phyloP scores from a whole-genome alignment of 2,113 vertebrate genomes.

The Varanus komodoensis region DNA sequence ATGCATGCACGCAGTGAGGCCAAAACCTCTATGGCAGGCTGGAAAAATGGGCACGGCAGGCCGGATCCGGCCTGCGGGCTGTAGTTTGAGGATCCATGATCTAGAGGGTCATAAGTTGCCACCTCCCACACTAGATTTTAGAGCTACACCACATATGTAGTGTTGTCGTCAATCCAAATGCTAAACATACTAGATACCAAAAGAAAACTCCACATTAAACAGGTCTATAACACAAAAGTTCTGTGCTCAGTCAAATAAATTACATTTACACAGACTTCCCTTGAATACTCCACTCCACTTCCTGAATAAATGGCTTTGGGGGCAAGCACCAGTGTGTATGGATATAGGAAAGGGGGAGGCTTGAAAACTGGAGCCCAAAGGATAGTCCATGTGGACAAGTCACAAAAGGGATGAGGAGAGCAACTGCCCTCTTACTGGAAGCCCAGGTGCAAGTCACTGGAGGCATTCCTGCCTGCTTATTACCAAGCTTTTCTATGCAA shows the following conservation, averaged over 20 bases:
- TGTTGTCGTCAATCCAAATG: not conserved
- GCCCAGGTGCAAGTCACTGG: not conserved
- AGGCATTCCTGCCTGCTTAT: not conserved
- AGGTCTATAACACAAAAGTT: not conserved
- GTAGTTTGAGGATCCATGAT: too few relatives aligned
- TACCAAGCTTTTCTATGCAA: not conserved
- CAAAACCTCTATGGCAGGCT: too few relatives aligned
- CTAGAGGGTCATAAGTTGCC: too few relatives aligned
- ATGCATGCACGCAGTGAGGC: too few relatives aligned
- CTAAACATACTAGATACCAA: not conserved
- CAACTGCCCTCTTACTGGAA: not conserved
- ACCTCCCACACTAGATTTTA: not conserved
- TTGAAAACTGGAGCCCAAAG: not conserved
- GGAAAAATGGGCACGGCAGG: too few relatives aligned
- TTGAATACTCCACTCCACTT: not conserved
- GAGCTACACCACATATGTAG: not conserved
- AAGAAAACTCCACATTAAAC: not conserved
- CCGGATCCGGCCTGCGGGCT: too few relatives aligned
- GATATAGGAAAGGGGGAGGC: not conserved
- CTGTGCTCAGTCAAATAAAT: not conserved
- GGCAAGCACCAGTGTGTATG: not conserved
- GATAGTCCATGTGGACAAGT: not conserved
- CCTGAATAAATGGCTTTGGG: not conserved
- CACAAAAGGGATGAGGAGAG: not conserved
- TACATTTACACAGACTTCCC: not conserved